Percentiles rank a stretch among this genome's conserved stretches.
Evolutionary conservation across 92 coral and sea anemone species (phyloP).

Genomic region (Porites evermanni): DNA sequence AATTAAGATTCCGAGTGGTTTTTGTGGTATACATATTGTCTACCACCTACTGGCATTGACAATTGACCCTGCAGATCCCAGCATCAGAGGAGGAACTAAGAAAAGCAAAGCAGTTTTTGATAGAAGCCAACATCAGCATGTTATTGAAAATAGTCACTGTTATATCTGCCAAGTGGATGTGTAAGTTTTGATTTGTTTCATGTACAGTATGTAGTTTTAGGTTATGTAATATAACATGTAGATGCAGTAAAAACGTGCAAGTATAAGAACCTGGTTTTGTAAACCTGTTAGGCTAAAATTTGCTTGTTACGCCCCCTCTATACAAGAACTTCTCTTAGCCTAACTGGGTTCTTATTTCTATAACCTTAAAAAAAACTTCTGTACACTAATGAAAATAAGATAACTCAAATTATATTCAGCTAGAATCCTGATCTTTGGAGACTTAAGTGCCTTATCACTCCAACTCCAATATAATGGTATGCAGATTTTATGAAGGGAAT

Average conservation of each 20-base stretch:
- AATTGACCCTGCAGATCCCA: constrained; percentile 94
- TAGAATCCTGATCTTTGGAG: too few relatives aligned
- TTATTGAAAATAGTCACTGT: constrained; percentile 93
- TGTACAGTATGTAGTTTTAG: neutral
- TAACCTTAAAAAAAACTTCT: too few relatives aligned
- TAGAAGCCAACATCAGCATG: constrained; percentile 88
- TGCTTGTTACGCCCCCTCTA: too few relatives aligned
- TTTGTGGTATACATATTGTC: constrained; percentile 75
- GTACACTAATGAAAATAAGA: too few relatives aligned
- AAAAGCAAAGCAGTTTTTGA: constrained; percentile 79
- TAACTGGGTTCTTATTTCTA: too few relatives aligned
- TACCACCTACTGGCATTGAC: constrained; percentile 85
- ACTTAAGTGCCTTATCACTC: too few relatives aligned
- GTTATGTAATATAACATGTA: too few relatives aligned
- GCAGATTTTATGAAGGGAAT: too few relatives aligned
- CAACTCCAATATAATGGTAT: too few relatives aligned
- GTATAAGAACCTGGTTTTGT: neutral
- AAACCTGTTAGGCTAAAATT: too few relatives aligned
- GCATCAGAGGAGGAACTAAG: constrained; percentile 69
- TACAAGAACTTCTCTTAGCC: too few relatives aligned
- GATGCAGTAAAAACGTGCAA: neutral
- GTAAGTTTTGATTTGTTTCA: constrained; percentile 61
- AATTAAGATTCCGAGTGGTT: constrained; percentile 88
- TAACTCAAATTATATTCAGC: too few relatives aligned
- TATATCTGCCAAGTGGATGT: constrained; percentile 96